These are phyloP conservation scores for Lycaena phlaeas DNA, from an alignment of 2,888 invertebrate genomes.

Conservation along the genomic window DNA sequence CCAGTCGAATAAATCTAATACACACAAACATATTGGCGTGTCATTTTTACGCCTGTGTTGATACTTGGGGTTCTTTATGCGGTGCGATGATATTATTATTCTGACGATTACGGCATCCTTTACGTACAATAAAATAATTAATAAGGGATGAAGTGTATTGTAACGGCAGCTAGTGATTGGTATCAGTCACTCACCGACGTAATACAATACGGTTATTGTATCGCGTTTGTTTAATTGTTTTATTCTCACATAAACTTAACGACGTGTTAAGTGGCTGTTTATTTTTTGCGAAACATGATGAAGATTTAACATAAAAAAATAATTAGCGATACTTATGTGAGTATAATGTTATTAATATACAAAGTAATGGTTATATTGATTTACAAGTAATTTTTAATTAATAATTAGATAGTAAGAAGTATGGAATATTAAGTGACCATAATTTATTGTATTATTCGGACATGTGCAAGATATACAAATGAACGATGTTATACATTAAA, in stretches of 20 bases:
- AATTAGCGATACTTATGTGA: background rate
- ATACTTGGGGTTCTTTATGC: conserved; percentile 69
- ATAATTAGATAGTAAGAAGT: no score
- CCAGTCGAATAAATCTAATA: conserved; percentile 72
- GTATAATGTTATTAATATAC: no score
- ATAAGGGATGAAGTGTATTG: conserved; percentile 71
- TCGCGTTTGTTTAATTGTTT: conserved; percentile 35
- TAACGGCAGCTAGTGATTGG: conserved; percentile 59
- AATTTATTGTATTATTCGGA: no score
- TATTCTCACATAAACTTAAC: conserved; percentile 17
- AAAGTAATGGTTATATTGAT: no score
- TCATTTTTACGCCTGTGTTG: conserved; percentile 73
- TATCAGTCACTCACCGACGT: conserved; percentile 59
- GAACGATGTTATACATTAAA: no score
- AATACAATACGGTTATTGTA: conserved; percentile 51
- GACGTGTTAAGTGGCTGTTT: conserved; percentile 2
- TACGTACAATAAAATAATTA: conserved; percentile 74
- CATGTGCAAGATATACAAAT: no score
- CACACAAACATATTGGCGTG: conserved; percentile 71
- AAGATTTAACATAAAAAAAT: background rate
- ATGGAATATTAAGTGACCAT: no score
- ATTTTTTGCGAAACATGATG: background rate
- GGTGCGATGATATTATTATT: conserved; percentile 71
- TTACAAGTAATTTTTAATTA: no score
- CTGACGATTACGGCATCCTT: conserved; percentile 71